These are phyloP conservation scores for Phrynocephalus guinanensis DNA, from an alignment of 2,797 vertebrate species.

Conservation along the genomic window DNA sequence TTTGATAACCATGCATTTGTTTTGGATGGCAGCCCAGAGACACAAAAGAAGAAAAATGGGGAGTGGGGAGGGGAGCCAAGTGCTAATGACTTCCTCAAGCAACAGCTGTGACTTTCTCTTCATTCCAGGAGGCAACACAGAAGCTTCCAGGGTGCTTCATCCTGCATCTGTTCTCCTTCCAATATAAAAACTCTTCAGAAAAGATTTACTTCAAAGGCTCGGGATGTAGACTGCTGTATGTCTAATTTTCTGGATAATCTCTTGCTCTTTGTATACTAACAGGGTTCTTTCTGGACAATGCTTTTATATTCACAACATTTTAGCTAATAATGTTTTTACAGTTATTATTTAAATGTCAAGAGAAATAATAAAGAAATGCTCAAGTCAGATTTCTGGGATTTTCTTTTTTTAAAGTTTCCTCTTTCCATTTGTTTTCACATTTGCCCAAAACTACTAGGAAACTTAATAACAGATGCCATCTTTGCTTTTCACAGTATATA, in stretches of 20 bases:
- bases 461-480: neutral
- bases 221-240: neutral
- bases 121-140: slow-evolving; percentile 13
- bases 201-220: neutral
- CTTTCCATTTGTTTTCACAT: neutral
- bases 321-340: neutral
- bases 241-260: neutral
- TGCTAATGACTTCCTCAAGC: slow-evolving; percentile 3
- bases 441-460: neutral
- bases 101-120: slow-evolving; percentile 22
- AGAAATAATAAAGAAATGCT: neutral
- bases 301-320: neutral
- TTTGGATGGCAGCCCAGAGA: slow-evolving; percentile 9
- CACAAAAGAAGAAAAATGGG: slow-evolving; percentile 10
- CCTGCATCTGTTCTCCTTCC: neutral
- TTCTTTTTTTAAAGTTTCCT: too few relatives aligned
- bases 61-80: slow-evolving; percentile 16
- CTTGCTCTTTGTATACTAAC: neutral
- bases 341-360: neutral
- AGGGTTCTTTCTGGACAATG: neutral
- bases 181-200: neutral
- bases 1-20: neutral
- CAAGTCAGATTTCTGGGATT: neutral
- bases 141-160: neutral
- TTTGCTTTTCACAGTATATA: neutral